phyloP scores from a whole-genome alignment of 2,113 vertebrate species.

The Synodontis membranacea region DNA sequence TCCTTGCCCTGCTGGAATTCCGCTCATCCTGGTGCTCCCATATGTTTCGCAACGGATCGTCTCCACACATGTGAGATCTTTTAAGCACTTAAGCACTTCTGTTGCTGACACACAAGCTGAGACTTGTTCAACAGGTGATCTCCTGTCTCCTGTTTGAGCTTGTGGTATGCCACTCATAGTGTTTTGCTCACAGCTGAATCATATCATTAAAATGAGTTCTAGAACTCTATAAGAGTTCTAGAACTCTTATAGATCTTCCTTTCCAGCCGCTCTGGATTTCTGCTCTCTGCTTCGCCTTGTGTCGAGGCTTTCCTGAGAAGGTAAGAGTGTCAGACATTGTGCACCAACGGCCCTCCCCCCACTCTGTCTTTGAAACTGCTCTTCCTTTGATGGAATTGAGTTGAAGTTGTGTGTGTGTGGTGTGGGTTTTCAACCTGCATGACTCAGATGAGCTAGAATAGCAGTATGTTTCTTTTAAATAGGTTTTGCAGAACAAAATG shows the following conservation, averaged over 20 bases:
- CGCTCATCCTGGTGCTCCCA: not conserved
- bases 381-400: constrained; percentile 1
- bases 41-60: not conserved
- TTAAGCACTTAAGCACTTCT: not conserved
- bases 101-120: constrained; percentile 41
- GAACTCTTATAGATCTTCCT: too few species aligned
- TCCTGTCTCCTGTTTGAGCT: constrained; percentile 23
- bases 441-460: not conserved
- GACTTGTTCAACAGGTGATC: constrained; percentile 49
- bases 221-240: too few species aligned
- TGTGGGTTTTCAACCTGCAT: not conserved
- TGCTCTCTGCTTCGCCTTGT: not conserved
- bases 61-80: not conserved
- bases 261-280: not conserved
- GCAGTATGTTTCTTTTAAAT: not conserved
- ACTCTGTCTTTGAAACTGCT: not conserved
- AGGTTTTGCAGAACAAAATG: not conserved
- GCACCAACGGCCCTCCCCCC: not conserved
- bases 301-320: constrained; percentile 10
- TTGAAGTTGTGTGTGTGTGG: constrained; percentile 7
- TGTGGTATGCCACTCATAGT: not conserved
- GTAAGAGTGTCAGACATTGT: not conserved
- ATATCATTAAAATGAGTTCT: not conserved
- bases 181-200: not conserved
- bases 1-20: not conserved